Evolutionary conservation across 1,140 invertebrate species (phyloP), one percentile per base, ranked within the genome.

Genomic region (Araneus ventricosus): DNA sequence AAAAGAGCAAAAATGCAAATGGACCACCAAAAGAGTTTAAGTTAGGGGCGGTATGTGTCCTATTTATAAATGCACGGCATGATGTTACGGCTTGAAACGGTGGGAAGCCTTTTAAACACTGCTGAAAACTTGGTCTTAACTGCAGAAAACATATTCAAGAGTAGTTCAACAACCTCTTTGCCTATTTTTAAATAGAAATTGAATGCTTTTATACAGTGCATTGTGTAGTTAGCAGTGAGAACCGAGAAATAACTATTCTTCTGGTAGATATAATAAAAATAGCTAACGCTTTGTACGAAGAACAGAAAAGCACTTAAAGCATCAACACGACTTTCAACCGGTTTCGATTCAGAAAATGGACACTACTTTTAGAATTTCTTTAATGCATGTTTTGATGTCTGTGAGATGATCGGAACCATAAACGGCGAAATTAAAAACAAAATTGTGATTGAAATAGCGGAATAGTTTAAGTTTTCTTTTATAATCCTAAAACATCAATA

Each of bases 141-240:
- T 30, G 34, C 30, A 1, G 30, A 75, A n/a, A 75, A 34, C 30
- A 37, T 34, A 75, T 75, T 34, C 30, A 22, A 17, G 7, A 34
- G 34, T 37, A 75, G 70, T 75, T 75, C 70, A 75, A 75, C 70
- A 75, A 75, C 70, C 70, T 37, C 17, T 75, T 37, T 14, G n/a
- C 14, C 70, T 37, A 37, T 75, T 75, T 37, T 75, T 75, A 22
- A 75, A 75, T 5, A 75, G 30, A 37, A 75, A 75, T 34, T 75
- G 14, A 34, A 75, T 17, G 70, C n/a, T 37, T 34, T 75, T 37
- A 34, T 75, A 75, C 14, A 37, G 34, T 37, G 70, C 20, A 20
- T 75, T 75, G 59, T 37, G 30, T 37, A 34, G 20, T 75, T 75
- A 34, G 70, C 27, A 37, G 14, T 34, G 10, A 34, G 20, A 30